phyloP scores from a whole-genome alignment of 2,797 vertebrate genomes.

The Falco columbarius region DNA sequence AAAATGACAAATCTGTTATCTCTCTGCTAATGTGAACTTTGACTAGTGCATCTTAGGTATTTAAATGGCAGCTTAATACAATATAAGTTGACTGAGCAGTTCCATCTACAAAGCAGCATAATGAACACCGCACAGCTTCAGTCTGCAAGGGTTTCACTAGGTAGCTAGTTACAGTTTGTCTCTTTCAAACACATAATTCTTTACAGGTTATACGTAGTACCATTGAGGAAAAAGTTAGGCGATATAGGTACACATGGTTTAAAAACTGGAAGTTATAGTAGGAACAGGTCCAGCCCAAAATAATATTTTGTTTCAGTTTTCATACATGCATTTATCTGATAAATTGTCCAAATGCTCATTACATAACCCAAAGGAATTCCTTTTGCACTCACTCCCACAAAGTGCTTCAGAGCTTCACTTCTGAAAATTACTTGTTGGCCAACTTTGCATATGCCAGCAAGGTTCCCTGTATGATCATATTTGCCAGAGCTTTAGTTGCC shows the following conservation, averaged over 20 bases:
- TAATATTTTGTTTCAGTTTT: background rate
- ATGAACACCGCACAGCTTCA: background rate
- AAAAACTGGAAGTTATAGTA: background rate
- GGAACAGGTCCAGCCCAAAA: background rate
- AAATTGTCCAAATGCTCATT: background rate
- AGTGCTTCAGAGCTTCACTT: background rate
- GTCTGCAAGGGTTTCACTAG: background rate
- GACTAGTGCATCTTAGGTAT: background rate
- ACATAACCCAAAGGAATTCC: background rate
- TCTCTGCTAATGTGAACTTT: background rate
- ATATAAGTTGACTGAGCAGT: background rate
- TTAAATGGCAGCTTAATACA: background rate
- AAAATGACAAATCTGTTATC: background rate
- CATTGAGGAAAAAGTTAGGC: background rate
- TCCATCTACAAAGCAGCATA: background rate
- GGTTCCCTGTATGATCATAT: background rate
- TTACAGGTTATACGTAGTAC: background rate
- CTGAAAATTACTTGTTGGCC: background rate
- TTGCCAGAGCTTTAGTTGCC: background rate
- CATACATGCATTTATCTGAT: background rate
- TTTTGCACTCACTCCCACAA: background rate
- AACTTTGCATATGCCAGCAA: background rate
- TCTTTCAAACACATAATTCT: background rate
- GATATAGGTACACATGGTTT: background rate
- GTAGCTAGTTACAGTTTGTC: background rate